These are phyloP conservation scores for Propithecus perrieri DNA, from an alignment of 2,797 vertebrate species.

Conservation along the genomic window DNA sequence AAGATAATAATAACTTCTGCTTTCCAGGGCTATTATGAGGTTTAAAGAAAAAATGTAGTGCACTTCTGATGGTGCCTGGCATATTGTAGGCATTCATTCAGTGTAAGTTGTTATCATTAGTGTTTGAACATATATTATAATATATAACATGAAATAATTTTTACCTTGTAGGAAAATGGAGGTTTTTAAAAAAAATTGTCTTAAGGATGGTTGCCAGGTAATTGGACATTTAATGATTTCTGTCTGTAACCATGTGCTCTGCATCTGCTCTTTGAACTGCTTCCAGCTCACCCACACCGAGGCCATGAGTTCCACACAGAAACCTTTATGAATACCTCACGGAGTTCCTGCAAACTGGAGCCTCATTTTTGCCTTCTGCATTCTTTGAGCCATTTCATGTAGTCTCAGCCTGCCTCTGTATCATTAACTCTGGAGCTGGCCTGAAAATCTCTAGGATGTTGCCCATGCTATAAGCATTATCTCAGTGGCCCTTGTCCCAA, in stretches of 20 bases:
- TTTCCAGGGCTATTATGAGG: neutral
- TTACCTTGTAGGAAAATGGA: neutral
- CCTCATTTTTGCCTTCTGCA: neutral
- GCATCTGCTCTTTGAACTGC: neutral
- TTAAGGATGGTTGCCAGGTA: neutral
- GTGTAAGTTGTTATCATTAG: neutral
- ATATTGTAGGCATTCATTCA: neutral
- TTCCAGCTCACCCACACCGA: neutral
- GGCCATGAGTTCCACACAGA: neutral
- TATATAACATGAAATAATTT: neutral
- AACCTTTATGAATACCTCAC: neutral
- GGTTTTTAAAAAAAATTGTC: neutral
- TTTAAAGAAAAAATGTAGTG: neutral
- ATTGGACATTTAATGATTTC: neutral
- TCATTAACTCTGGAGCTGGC: neutral
- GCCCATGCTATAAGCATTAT: neutral
- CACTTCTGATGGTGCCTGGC: neutral
- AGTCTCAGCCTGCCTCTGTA: neutral
- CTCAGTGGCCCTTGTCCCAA: rapidly evolving
- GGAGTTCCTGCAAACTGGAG: neutral
- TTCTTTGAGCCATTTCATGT: neutral
- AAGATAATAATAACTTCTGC: neutral
- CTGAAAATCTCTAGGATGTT: neutral
- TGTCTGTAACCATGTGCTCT: neutral
- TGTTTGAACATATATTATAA: neutral